These are phyloP conservation scores for Euglossa dilemma DNA, from an alignment of 1,140 invertebrate species.

Conservation along the genomic window DNA sequence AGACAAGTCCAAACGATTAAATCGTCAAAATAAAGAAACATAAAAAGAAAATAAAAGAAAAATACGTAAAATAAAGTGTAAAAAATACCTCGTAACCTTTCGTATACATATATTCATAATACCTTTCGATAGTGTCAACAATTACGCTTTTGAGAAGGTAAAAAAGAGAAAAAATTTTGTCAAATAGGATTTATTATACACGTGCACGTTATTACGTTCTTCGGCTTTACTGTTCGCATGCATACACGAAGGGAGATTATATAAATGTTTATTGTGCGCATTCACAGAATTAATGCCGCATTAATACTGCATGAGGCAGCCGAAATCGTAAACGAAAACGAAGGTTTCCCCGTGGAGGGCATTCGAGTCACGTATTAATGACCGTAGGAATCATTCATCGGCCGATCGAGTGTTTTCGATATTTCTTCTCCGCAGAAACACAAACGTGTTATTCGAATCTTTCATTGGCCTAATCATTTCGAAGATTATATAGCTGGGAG, in stretches of 20 bases:
- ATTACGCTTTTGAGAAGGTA: too few relatives aligned
- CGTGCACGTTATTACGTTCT: background rate
- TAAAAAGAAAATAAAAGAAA: too few relatives aligned
- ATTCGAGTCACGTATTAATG: conserved; percentile 48
- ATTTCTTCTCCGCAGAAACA: background rate
- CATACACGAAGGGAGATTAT: conserved; percentile 35
- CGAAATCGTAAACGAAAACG: conserved; percentile 37
- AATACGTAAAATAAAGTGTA: too few relatives aligned
- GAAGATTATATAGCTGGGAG: background rate
- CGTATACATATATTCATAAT: too few relatives aligned
- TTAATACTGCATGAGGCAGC: conserved; percentile 58
- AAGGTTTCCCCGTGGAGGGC: conserved; percentile 18
- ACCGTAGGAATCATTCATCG: conserved; percentile 42
- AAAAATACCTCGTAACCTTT: too few relatives aligned
- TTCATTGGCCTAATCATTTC: background rate
- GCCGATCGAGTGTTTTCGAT: background rate
- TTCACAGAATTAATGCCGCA: conserved; percentile 54
- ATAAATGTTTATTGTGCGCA: conserved; percentile 54
- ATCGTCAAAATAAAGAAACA: too few relatives aligned
- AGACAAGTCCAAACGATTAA: too few relatives aligned
- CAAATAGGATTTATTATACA: background rate
- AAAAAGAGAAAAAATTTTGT: background rate
- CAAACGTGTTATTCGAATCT: background rate
- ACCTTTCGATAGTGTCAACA: too few relatives aligned
- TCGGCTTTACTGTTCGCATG: background rate